Base-by-base conservation (phyloP, 2,797 vertebrate genomes). In the Taeniopygia guttata region DNA sequence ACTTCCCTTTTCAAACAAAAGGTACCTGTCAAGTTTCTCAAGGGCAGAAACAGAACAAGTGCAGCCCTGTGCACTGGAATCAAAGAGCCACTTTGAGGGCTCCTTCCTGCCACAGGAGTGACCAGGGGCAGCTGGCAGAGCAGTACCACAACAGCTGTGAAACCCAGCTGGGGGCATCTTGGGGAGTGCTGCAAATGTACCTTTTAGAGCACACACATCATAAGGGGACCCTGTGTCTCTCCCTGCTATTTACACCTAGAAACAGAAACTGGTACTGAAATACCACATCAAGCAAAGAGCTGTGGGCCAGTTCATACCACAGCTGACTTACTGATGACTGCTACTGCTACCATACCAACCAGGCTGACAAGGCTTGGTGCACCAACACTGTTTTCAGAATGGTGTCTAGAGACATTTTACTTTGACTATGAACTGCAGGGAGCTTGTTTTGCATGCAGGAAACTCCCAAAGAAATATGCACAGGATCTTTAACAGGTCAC, bases 181-280 rank as follows among this genome's bases (percentile, higher is more conserved):
- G 5, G 13, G 36, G 60, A 51, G 16, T 2, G 4, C 0, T 13
- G 29, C 36, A 21, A 51, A 63, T 4, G 16, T 4, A 27, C 68
- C 18, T 49, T 68, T 26, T 3, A 26, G 25, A 73, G 51, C 27
- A 49, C 7, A 3, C 11, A 30, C 46, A 21, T 8, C 26, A 21
- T 0, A n/a, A n/a, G 26, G 9, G n/a, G 14, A 17, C 54, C 55
- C 9, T 4, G 25, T 14, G 54, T 13, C 21, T 78, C 55, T 84
- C 72, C 21, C n/a, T 43, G 29, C 49, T 80, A 9, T 17, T 74
- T 48, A 40, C 30, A 84, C 27, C 43, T 1, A 42, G 38, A 76
- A 84, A 58, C 9, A 77, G 70, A 84, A 76, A 74, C 59, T 60
- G 9, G 34, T 16, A 14, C 64, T 83, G 69, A 60, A 90, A 68